Evolutionary conservation across 2,888 invertebrate species (phyloP).

Genomic region (Ypsolopha scabrella): DNA sequence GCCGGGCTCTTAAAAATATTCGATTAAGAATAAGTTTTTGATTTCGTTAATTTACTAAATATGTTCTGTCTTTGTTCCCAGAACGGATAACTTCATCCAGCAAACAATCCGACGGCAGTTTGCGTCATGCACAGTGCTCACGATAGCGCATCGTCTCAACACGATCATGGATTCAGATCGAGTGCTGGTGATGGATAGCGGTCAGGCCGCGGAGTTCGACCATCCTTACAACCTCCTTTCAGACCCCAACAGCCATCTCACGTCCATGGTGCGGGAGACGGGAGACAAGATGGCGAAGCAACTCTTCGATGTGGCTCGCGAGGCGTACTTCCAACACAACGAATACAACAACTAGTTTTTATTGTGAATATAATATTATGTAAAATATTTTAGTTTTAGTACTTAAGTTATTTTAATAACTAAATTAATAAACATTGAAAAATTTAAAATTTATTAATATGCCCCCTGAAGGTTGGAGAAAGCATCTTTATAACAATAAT

Average conservation of each 20-base stretch:
- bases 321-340: background rate
- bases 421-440: background rate
- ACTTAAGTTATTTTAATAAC: background rate
- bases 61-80: conserved; percentile 20
- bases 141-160: conserved; percentile 90
- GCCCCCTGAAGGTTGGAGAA: background rate
- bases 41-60: too few relatives aligned
- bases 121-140: conserved; percentile 84
- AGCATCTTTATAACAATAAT: too few relatives aligned
- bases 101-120: conserved; percentile 84
- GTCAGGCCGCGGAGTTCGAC: conserved; percentile 78
- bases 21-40: too few relatives aligned
- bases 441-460: background rate
- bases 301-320: conserved; percentile 34
- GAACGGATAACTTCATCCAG: conserved; percentile 82
- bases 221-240: conserved; percentile 73
- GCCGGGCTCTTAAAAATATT: too few relatives aligned
- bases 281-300: conserved; percentile 57
- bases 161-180: conserved; percentile 94
- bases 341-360: background rate
- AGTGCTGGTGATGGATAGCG: conserved; percentile 87
- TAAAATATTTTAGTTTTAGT: background rate
- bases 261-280: conserved; percentile 77
- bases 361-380: background rate
- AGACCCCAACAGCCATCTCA: conserved; percentile 69